Conservation (phyloP, 2,113 vertebrate species). For the Lepus europaeus region DNA sequence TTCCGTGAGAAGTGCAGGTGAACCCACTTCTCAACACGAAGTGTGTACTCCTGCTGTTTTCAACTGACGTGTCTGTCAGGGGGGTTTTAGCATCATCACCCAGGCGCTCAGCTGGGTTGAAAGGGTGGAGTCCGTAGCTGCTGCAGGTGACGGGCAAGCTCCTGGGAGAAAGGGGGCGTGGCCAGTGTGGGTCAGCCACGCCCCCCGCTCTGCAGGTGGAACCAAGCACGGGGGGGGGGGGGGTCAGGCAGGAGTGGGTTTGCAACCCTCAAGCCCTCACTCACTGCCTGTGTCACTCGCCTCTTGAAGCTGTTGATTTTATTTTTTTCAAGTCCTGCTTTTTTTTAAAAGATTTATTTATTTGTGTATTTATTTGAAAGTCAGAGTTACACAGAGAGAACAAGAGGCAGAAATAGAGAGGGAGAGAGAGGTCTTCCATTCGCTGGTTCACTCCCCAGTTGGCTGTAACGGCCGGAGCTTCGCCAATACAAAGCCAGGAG, state of each 20-base stretch:
- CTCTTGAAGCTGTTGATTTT: neutral
- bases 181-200: fast-evolving
- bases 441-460: no score
- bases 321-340: no score
- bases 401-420: no score
- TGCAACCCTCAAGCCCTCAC: no score
- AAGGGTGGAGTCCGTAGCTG: neutral
- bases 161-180: fast-evolving
- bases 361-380: no score
- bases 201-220: no score
- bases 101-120: neutral
- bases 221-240: fast-evolving
- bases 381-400: no score
- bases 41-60: neutral
- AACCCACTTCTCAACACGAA: neutral
- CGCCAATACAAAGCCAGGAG: no score
- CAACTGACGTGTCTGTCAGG: neutral
- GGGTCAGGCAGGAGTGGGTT: fast-evolving
- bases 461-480: no score
- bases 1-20: neutral
- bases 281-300: neutral
- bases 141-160: neutral
- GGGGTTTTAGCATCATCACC: neutral
- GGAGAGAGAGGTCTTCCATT: no score
- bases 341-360: no score